A percentile compares a stretch with the other conserved stretches of the same genome.
These are phyloP conservation scores for Brachionus calyciflorus DNA, from an alignment of 1,140 invertebrate genomes.

Conservation along the genomic window DNA sequence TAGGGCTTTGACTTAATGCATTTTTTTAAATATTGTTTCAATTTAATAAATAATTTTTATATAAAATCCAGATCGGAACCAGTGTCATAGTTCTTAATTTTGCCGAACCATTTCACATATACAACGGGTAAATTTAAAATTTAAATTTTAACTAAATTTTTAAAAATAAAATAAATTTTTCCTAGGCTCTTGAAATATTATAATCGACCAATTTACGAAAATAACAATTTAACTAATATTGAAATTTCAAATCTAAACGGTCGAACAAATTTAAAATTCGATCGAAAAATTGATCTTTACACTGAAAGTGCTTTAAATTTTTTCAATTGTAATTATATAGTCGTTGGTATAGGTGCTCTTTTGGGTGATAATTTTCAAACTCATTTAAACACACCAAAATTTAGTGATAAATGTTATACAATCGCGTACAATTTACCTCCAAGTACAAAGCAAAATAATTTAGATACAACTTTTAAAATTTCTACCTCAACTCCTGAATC, in stretches of 20 bases:
- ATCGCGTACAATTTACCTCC: background rate
- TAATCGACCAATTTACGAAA: background rate
- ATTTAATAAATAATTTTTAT: too few species aligned
- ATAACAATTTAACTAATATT: background rate
- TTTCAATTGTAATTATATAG: conserved; percentile 25
- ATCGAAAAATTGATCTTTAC: background rate
- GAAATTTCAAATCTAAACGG: background rate
- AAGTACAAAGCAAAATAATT: conserved; percentile 47
- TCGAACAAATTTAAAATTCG: background rate
- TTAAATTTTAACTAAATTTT: background rate
- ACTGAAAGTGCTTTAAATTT: background rate
- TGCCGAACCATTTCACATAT: background rate
- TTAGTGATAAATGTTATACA: conserved; percentile 7
- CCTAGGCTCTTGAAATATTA: background rate
- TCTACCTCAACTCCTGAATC: too few species aligned
- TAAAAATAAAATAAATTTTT: background rate
- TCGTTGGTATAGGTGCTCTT: background rate
- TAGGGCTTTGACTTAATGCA: too few species aligned
- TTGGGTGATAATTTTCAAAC: background rate
- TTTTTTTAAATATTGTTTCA: too few species aligned
- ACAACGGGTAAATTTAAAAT: background rate
- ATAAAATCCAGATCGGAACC: background rate
- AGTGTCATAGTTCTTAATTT: background rate
- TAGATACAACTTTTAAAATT: background rate
- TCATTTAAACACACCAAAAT: background rate